phyloP scores from a whole-genome alignment of 1,140 invertebrate species.

The Drosophila mojavensis region DNA sequence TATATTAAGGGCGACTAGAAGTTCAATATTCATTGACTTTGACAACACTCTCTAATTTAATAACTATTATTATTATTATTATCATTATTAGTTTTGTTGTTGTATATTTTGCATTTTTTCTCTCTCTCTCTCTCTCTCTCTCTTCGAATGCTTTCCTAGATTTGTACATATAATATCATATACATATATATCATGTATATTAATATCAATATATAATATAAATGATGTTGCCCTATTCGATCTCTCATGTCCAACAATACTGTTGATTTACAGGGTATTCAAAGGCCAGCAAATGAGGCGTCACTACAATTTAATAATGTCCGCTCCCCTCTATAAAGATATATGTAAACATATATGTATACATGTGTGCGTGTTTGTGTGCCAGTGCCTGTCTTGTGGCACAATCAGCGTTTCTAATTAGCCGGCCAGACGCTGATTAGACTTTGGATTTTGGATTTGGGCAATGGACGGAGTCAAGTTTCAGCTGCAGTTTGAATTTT shows the following conservation, averaged over 20 bases:
- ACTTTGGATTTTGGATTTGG: conserved; percentile 45
- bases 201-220: too few relatives aligned
- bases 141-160: too few relatives aligned
- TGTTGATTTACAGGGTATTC: neutral
- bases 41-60: too few relatives aligned
- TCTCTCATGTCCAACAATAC: neutral
- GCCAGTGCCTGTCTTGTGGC: conserved; percentile 20
- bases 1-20: too few relatives aligned
- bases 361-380: neutral
- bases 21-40: too few relatives aligned
- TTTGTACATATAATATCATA: too few relatives aligned
- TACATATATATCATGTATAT: neutral
- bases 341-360: conserved; percentile 8
- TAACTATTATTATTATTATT: too few relatives aligned
- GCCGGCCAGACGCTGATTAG: conserved; percentile 63
- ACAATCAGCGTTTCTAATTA: conserved; percentile 72
- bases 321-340: too few relatives aligned
- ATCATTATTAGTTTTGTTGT: too few relatives aligned
- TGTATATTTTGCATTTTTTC: too few relatives aligned
- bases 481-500: conserved; percentile 41
- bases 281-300: conserved; percentile 21
- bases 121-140: too few relatives aligned
- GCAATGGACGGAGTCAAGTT: conserved; percentile 45
- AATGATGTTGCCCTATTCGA: neutral
- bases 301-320: conserved; percentile 33